A percentile compares a stretch with the other conserved stretches of the same genome.
These are phyloP conservation scores for Phrynocephalus vlangalii DNA, from an alignment of 2,797 vertebrate genomes.

Conservation along the genomic window DNA sequence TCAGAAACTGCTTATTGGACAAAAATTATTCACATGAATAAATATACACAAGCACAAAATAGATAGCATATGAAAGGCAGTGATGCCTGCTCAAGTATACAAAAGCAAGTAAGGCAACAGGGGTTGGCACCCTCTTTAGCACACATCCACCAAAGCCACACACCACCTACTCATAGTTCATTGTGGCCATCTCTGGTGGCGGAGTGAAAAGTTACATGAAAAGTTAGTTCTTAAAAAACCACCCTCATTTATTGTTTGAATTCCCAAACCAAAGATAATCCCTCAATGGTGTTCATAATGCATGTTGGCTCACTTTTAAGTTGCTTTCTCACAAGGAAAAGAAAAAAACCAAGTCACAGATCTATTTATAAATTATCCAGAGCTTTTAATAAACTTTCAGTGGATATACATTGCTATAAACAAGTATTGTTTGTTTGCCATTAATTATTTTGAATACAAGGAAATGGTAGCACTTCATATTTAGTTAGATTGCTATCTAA, in stretches of 20 bases:
- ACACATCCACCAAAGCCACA: neutral
- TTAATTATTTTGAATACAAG: neutral
- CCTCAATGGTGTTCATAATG: neutral
- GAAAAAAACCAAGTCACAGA: constrained; percentile 11
- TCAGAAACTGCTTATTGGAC: neutral
- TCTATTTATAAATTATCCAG: neutral
- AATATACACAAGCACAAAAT: neutral
- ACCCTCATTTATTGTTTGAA: neutral
- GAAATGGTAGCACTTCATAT: constrained; percentile 15
- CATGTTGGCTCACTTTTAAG: neutral
- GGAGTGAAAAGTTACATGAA: neutral
- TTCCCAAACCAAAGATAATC: neutral
- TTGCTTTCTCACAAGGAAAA: neutral
- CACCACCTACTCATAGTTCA: neutral
- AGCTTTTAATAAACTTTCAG: neutral
- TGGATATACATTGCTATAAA: neutral
- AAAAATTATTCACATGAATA: constrained; percentile 1
- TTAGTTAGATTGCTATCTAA: constrained; percentile 30
- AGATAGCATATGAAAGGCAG: neutral
- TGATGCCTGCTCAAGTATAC: neutral
- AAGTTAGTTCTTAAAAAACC: neutral
- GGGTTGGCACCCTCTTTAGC: neutral
- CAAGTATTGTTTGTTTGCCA: constrained; percentile 19
- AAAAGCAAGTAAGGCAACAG: neutral
- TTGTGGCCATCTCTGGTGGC: neutral